Base-by-base conservation (phyloP, 2,888 invertebrate species). In the Rosalia funebris region DNA sequence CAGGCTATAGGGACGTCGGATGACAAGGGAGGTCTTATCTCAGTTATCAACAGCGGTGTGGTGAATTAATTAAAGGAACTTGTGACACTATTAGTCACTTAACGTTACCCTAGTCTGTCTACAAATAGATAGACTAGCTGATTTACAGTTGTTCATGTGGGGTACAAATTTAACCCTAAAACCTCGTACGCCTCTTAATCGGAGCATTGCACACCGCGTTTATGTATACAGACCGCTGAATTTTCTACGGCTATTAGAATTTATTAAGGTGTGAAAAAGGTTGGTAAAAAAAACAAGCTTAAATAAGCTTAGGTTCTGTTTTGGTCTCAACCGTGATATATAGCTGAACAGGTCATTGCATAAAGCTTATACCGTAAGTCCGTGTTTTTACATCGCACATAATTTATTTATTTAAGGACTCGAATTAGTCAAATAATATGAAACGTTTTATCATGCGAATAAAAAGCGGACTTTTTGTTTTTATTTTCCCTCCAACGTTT, bases 21-120 rank as follows among this genome's bases (percentile, higher is more conserved):
- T 73, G 76, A 76, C 74, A 75, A 71, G 75, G 73, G 72, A 70
- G 68, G 73, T 65, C 72, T 77, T 78, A 78, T 78, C 77, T 74
- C 69, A 65, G 72, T 77, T 78, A 77, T 78, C 78, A 75, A 73
- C 74, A 70, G 73, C 73, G 75, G 74, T 74, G 74, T 77, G 76
- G 76, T 77, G 75, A 78, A 78, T 79, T 78, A 78, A 79, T 79
- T 79, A 78, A 77, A 76, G 76, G 74, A 75, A 72, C 75, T 75
- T 74, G 76, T 76, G 78, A 79, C 78, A 78, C 76, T 77, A 78
- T 78, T 79, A 78, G 78, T 79, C 78, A 79, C 79, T 79, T 77
- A 78, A 71, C 71, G 72, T 72, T 75, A 70, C 71, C 72, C 71
- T 71, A 68, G 70, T 65, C 74, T 73, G 73, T 73, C 75, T 77